These are phyloP conservation scores for Halichoerus grypus DNA, from an alignment of 2,113 vertebrate species.

Conservation along the genomic window DNA sequence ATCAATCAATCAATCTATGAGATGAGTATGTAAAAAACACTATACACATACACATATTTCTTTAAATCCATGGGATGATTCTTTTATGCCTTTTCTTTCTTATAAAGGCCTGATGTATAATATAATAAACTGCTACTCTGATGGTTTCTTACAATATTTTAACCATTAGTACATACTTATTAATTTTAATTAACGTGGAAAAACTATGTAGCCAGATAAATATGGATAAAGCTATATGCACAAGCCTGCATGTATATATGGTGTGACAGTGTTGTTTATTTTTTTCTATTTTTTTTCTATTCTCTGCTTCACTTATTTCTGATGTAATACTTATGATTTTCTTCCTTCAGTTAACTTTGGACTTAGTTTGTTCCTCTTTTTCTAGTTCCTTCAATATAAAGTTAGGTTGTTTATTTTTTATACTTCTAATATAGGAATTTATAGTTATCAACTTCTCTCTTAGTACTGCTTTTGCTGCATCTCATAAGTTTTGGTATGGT, in stretches of 20 bases:
- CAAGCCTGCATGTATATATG: background rate
- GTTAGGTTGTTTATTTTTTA: background rate
- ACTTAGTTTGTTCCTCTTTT: background rate
- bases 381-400: background rate
- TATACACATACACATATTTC: background rate
- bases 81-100: background rate
- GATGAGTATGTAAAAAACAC: background rate
- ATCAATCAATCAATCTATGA: background rate
- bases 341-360: background rate
- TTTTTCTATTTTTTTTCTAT: background rate
- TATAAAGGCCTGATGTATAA: background rate
- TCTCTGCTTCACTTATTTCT: background rate
- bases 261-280: background rate
- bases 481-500: background rate
- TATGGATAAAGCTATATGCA: background rate
- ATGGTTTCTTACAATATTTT: background rate
- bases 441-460: background rate
- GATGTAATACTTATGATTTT: background rate
- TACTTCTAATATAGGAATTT: background rate
- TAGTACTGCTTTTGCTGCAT: background rate
- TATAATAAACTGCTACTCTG: background rate
- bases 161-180: background rate
- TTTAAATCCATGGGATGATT: background rate
- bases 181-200: conserved; percentile 30
- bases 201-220: background rate